Conservation (phyloP, 2,797 vertebrate species). For the Lerista edwardsae region DNA sequence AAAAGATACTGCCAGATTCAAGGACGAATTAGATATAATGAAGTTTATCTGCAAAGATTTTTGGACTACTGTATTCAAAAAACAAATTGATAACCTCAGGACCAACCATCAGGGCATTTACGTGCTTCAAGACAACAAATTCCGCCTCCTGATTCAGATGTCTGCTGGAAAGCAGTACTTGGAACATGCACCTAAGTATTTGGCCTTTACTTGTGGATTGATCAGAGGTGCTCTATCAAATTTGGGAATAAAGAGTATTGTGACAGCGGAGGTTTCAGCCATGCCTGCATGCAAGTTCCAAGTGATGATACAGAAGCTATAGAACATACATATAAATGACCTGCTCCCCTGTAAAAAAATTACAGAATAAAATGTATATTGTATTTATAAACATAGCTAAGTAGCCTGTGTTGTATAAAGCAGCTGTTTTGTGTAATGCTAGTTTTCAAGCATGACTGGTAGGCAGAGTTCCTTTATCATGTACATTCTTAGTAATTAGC, state of each 20-base stretch:
- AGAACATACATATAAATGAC: too few species aligned
- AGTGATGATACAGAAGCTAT: conserved; percentile 55
- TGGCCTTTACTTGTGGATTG: conserved; percentile 94
- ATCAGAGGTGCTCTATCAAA: conserved; percentile 92
- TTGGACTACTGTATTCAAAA: too few species aligned
- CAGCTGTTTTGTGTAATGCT: conserved; percentile 35
- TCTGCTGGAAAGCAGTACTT: too few species aligned
- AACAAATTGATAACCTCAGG: too few species aligned
- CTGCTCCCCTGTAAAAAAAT: neutral
- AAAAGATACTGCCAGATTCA: too few species aligned
- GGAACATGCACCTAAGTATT: conserved; percentile 77
- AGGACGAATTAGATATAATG: too few species aligned
- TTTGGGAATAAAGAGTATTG: conserved; percentile 93
- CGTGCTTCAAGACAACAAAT: too few species aligned
- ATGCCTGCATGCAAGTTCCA: conserved; percentile 93
- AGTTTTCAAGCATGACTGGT: conserved; percentile 42
- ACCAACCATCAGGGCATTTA: too few species aligned
- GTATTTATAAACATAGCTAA: conserved; percentile 52
- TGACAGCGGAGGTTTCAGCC: conserved; percentile 92
- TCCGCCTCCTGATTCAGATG: too few species aligned
- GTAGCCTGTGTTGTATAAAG: conserved; percentile 29
- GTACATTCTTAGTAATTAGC: neutral
- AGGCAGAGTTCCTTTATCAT: neutral
- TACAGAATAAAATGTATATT: conserved; percentile 12
- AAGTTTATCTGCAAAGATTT: too few species aligned